Evolutionary conservation across 2,888 invertebrate species (phyloP), one percentile per base, ranked within the genome.

Genomic region (Acrobasis suavella): DNA sequence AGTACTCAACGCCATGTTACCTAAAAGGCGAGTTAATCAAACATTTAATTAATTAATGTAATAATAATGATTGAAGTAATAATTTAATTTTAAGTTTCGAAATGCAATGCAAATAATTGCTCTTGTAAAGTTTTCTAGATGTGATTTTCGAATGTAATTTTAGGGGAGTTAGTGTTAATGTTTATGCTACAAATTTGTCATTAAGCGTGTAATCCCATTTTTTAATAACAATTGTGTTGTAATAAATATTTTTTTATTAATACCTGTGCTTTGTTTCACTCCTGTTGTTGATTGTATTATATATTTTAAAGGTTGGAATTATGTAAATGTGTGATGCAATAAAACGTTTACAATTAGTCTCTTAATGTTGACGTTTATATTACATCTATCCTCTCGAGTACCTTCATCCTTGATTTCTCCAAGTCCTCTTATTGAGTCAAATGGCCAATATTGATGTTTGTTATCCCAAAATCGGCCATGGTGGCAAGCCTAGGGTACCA

Each of bases 201-300:
- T 68, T 83, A 80, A 83, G 80, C 72, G 80, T 81, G 76, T 83
- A 82, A 78, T 82, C 78, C 77, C 72, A 69, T 78, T 85, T 82
- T 82, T 74, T 77, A 81, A 17, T 60, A 81, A 78, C 68, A 69
- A 76, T 74, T 74, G 75, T 76, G 78, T 81, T 82, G 77, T 83
- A 81, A 81, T 82, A 82, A 84, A 81, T 83, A 83, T 82, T 82
- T 83, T 83, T 80, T 65, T 68, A 82, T 75, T 70, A 67, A 68
- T 64, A 42, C 66, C 65, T 69, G 46, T 64, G 68, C 69, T 66
- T 68, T 64, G 68, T 66, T 59, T 65, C 17, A 22, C 65, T 67
- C 50, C 56, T 56, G 42, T 56, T 39, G 46, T 16, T 39, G 49
- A 58, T 58, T 50, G 32, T 59, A 59, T 50, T 37, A 50, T 50